These are phyloP conservation scores for Dasypus novemcinctus DNA, from an alignment of 2,113 vertebrate species.

Conservation along the genomic window DNA sequence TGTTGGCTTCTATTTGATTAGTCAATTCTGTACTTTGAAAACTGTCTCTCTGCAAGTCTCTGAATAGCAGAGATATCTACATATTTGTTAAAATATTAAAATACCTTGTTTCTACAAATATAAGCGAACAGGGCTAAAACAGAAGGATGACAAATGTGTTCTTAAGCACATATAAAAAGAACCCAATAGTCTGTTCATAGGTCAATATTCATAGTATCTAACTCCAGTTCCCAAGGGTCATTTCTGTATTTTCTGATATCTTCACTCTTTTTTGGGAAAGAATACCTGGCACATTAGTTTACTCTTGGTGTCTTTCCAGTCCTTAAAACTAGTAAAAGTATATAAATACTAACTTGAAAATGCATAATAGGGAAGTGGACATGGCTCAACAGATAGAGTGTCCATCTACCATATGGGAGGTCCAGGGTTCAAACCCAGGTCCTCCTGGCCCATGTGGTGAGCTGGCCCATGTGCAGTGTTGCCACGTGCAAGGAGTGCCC, in stretches of 20 bases:
- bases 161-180: conserved; percentile 7
- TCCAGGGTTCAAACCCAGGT: too few relatives aligned
- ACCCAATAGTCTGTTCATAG: not conserved
- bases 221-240: not conserved
- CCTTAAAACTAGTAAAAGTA: not conserved
- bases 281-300: not conserved
- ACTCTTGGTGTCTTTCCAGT: not conserved
- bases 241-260: not conserved
- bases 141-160: not conserved
- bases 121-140: not conserved
- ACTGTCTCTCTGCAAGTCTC: not conserved
- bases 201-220: not conserved
- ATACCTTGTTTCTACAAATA: not conserved
- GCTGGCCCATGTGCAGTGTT: too few relatives aligned
- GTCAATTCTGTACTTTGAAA: conserved; percentile 38
- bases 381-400: too few relatives aligned
- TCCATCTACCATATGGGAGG: too few relatives aligned
- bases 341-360: conserved; percentile 26
- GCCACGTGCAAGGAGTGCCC: too few relatives aligned
- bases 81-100: conserved; percentile 20
- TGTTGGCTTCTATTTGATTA: conserved; percentile 10
- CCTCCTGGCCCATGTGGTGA: too few relatives aligned
- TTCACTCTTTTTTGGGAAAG: not conserved
- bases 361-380: too few relatives aligned
- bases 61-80: not conserved